Evolutionary conservation across 2,797 vertebrate genomes (phyloP).

Genomic region (Acipenser oxyrinchus): DNA sequence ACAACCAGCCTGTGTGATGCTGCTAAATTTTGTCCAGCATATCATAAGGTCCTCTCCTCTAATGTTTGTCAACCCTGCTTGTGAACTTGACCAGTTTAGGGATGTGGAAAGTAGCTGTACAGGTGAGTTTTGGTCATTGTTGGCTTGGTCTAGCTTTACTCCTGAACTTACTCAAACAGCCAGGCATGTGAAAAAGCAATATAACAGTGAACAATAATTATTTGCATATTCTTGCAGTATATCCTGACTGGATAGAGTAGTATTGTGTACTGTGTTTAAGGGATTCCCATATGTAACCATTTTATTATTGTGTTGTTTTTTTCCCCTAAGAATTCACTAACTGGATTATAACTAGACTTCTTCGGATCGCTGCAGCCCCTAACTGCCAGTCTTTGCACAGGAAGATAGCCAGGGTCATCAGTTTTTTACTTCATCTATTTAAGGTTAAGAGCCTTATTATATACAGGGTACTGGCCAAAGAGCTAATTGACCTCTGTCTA

Average conservation of each 20-base stretch:
- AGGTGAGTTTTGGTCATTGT: constrained; percentile 51
- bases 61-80: constrained; percentile 82
- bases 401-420: constrained; percentile 72
- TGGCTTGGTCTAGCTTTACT: background rate
- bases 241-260: too few species aligned
- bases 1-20: constrained; percentile 89
- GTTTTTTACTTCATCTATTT: constrained; percentile 81
- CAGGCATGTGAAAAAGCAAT: too few species aligned
- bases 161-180: too few species aligned
- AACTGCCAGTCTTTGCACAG: constrained; percentile 72
- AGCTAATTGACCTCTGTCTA: constrained; percentile 68
- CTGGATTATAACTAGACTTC: constrained; percentile 83
- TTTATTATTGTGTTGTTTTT: background rate
- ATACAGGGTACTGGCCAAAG: constrained; percentile 67
- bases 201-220: too few species aligned
- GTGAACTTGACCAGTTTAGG: constrained; percentile 57
- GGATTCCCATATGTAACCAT: too few species aligned
- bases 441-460: constrained; percentile 68
- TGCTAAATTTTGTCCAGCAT: constrained; percentile 91
- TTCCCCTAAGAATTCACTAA: constrained; percentile 77
- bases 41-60: constrained; percentile 92
- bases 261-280: too few species aligned
- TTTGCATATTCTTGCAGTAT: too few species aligned
- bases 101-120: constrained; percentile 63
- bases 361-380: constrained; percentile 80